Evolutionary conservation across 2,888 invertebrate genomes (phyloP).

Genomic region (Zygothrica quintamaculata): DNA sequence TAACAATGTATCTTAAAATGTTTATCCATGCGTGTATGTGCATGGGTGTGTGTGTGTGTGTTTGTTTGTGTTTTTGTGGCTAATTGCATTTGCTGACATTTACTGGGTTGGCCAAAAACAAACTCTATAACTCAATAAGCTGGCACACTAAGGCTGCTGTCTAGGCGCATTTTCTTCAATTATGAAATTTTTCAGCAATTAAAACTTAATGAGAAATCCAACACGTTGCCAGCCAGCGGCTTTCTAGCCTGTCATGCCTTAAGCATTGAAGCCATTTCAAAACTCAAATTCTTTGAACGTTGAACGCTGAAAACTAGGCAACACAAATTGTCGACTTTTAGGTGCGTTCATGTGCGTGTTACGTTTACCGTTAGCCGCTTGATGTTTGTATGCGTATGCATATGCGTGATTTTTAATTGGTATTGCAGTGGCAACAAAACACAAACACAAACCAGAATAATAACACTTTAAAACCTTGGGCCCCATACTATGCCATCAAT

Average conservation of each 20-base stretch:
- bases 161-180: slow-evolving; percentile 52
- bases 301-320: slow-evolving; percentile 1
- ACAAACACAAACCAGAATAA: slow-evolving; percentile 9
- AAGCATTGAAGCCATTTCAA: slow-evolving; percentile 3
- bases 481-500: not conserved
- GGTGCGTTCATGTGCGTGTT: slow-evolving; percentile 10
- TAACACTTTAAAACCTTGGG: slow-evolving; percentile 26
- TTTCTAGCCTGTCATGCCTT: slow-evolving; percentile 17
- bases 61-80: slow-evolving; percentile 22
- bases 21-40: slow-evolving; percentile 8
- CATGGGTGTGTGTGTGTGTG: slow-evolving; percentile 7
- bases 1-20: slow-evolving; percentile 28
- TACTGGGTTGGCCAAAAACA: slow-evolving; percentile 50
- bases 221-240: slow-evolving; percentile 10
- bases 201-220: slow-evolving; percentile 61
- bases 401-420: slow-evolving; percentile 61
- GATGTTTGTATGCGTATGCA: too few relatives aligned
- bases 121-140: slow-evolving; percentile 64
- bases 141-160: slow-evolving; percentile 27
- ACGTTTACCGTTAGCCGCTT: not conserved
- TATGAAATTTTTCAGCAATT: slow-evolving; percentile 64
- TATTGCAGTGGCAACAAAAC: slow-evolving; percentile 24
- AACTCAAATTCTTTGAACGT: slow-evolving; percentile 13
- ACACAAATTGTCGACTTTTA: not conserved
- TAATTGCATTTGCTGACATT: slow-evolving; percentile 70